Percentiles rank a stretch among this genome's conserved stretches.
phyloP scores from a whole-genome alignment of 2,797 vertebrate genomes.

The Propithecus perrieri region DNA sequence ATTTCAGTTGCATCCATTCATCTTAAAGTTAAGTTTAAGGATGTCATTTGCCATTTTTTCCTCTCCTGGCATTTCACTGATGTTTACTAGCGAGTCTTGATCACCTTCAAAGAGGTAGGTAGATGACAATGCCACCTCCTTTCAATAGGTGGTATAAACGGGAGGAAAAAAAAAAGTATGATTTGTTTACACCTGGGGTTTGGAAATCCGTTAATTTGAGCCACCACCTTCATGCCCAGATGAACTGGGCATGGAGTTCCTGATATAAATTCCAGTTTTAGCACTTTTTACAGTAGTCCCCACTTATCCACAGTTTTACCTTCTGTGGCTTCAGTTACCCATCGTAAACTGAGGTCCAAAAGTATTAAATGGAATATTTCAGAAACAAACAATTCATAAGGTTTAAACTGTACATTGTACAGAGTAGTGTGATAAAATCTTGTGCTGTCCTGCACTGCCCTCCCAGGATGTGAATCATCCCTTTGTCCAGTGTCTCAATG shows the following conservation, averaged over 20 bases:
- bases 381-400: not conserved
- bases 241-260: not conserved
- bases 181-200: not conserved
- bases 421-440: not conserved
- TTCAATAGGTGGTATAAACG: not conserved
- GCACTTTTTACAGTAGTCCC: not conserved
- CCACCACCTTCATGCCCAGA: not conserved
- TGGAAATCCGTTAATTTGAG: not conserved
- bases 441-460: not conserved
- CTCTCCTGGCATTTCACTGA: constrained; percentile 10
- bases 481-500: not conserved
- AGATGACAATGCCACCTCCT: not conserved
- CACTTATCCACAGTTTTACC: not conserved
- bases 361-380: not conserved
- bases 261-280: not conserved
- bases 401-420: not conserved
- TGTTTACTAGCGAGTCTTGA: constrained; percentile 4
- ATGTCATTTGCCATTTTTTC: not conserved
- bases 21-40: constrained; percentile 33
- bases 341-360: not conserved
- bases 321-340: not conserved
- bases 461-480: not conserved
- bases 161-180: not conserved
- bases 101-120: not conserved
- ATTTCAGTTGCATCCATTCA: not conserved